phyloP scores from a whole-genome alignment of 2,797 vertebrate species.

The Channa striata region DNA sequence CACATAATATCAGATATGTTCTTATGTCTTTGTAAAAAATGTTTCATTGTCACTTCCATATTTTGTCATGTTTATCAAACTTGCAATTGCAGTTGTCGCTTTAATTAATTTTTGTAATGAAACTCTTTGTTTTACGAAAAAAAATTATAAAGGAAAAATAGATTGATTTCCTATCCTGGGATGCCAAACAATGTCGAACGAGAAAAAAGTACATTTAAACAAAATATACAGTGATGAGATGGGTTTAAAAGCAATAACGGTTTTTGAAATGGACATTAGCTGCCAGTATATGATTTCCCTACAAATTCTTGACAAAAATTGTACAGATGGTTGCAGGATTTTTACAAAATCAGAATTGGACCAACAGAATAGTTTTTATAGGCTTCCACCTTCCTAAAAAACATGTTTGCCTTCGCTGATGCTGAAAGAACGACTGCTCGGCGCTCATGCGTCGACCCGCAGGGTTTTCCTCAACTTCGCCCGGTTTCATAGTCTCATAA shows the following conservation, averaged over 20 bases:
- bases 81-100: not conserved
- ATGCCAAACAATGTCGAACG: not conserved
- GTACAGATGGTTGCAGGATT: too few species aligned
- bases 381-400: not conserved
- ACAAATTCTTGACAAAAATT: too few species aligned
- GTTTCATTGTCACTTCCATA: not conserved
- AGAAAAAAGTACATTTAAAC: not conserved
- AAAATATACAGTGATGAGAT: not conserved
- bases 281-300: too few species aligned
- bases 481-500: slow-evolving; percentile 32
- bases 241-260: too few species aligned
- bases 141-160: too few species aligned
- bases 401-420: not conserved
- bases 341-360: not conserved
- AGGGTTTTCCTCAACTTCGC: slow-evolving; percentile 49
- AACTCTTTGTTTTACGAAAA: too few species aligned
- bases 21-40: not conserved
- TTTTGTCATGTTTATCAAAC: not conserved
- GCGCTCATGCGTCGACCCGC: slow-evolving; percentile 16
- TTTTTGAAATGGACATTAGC: too few species aligned
- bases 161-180: too few species aligned
- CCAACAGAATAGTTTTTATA: not conserved
- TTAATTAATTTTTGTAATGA: not conserved
- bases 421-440: slow-evolving; percentile 10
- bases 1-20: too few species aligned